Evolutionary conservation across 1,140 invertebrate species (phyloP), one percentile per base, ranked within the genome.

Genomic region (Diachasmimorpha longicaudata): DNA sequence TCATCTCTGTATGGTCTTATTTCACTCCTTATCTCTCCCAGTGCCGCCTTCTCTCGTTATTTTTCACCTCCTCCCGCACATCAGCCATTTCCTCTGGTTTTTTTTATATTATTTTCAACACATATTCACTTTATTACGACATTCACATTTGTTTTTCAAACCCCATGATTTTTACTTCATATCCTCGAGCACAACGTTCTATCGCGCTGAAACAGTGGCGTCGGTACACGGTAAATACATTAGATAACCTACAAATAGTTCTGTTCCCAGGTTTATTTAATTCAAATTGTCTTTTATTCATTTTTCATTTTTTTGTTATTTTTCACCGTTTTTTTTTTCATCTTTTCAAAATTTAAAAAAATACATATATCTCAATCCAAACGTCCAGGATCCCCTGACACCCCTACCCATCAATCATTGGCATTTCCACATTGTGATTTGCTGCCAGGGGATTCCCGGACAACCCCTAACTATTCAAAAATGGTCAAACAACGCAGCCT

Each of bases 341-440:
- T 82, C 68, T 80, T 79, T 84, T 88, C 81, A 87, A 87, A 88
- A 87, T 88, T 88, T 89, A 88, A 88, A 89, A 89, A 88, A 89
- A 89, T 89, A 89, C 86, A 88, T 88, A 85, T 81, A 82, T 88
- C 80, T 87, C 84, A 85, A 89, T 83, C 81, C 81, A 79, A 85
- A 52, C 78, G 76, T 77, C 82, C 79, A 82, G 79, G 80, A 79
- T 78, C 81, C 79, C 21, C 21, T 5, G 58, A 66, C 31, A 52
- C 16, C 48, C 14, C 48, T 52, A 14, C 48, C 13, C 2, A 52
- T 4, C 46, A 10, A 39, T 42, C 11, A 67, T 44, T 14, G 21
- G n/a, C 6, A 48, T 67, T 25, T 31, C 31, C 31, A 31, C 6
- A 3, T 31, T 31, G 31, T 31, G 31, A 6, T 31, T 6, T 6